These are phyloP conservation scores for Cossypha caffra DNA, from an alignment of 2,797 vertebrate genomes.

Conservation along the genomic window DNA sequence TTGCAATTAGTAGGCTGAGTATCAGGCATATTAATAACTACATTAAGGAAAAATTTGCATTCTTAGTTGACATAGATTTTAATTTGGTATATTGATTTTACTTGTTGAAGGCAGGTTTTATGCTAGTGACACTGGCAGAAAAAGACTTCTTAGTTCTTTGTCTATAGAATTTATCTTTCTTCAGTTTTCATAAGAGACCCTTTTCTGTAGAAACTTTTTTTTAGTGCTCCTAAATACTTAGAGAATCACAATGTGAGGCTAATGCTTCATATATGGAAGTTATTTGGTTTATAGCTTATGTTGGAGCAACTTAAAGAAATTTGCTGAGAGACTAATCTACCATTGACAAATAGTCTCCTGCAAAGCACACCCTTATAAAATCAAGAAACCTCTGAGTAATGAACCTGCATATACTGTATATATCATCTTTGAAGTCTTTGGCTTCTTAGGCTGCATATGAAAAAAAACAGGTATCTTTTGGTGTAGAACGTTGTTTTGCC, in stretches of 20 bases:
- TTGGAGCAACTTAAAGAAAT: background rate
- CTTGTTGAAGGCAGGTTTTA: background rate
- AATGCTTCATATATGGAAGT: background rate
- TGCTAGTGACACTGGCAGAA: background rate
- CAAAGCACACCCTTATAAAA: background rate
- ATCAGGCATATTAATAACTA: background rate
- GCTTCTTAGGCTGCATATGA: background rate
- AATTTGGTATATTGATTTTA: background rate
- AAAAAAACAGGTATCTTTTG: background rate
- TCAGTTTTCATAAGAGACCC: background rate
- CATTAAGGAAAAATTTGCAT: background rate
- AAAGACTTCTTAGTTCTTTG: background rate
- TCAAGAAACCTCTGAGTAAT: background rate
- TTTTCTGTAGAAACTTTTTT: background rate
- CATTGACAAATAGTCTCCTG: background rate
- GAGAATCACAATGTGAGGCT: background rate
- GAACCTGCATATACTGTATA: background rate
- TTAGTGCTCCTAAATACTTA: background rate
- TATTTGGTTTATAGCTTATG: background rate
- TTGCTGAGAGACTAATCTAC: background rate
- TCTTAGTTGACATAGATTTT: background rate
- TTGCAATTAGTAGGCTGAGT: background rate
- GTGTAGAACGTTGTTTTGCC: background rate
- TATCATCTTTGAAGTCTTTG: background rate
- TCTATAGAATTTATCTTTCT: background rate